Base-by-base conservation (phyloP, 2,113 vertebrate species). In the Lasiurus cinereus region DNA sequence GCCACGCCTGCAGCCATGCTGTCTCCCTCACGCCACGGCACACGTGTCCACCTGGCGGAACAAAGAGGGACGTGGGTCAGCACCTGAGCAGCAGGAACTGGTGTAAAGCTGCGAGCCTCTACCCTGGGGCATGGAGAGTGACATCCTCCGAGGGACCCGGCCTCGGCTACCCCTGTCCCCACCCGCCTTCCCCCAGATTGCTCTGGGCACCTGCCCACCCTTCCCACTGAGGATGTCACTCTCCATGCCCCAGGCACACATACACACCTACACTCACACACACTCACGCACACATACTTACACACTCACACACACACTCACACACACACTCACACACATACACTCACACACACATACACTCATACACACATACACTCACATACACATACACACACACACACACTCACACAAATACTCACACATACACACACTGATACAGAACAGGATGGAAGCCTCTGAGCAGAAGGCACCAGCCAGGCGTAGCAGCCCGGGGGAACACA, bases 1-100 rank as follows among this genome's bases (percentile, higher is more conserved):
- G 95, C 97, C 85, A 97, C 97, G 77, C 6, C 96, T 43, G 82
- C 92, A 24, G 97, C 97, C 98, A 98, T 98, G 62, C 0, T 18
- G 82, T 9, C 56, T 0, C 69, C 78, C 12, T 97, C 96, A 96
- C 77, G 18, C 50, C 7, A 33, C 24, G 39, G 52, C 18, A 0
- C 66, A n/a, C 46, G 6, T 6, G 54, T 56, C 50, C 14, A n/a
- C 90, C 96, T 96, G 78, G 43, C 6, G 4, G 78, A 19, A 43
- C 1, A 90, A 21, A 89, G 59, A 66, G 5, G 22, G 43, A 18
- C 15, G 4, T 0, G 0, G 1, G 50, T 86, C 70, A 93, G 69
- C 64, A 15, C 19, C 6, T 0, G 1, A 3, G 36, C 5, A 0
- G 15, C 39, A 77, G 21, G 48, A 6, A 5, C 52, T 21, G 11